Evolutionary conservation across 2,113 vertebrate genomes (phyloP), one percentile per base, ranked within the genome.

Genomic region (Gasterosteus nipponicus): DNA sequence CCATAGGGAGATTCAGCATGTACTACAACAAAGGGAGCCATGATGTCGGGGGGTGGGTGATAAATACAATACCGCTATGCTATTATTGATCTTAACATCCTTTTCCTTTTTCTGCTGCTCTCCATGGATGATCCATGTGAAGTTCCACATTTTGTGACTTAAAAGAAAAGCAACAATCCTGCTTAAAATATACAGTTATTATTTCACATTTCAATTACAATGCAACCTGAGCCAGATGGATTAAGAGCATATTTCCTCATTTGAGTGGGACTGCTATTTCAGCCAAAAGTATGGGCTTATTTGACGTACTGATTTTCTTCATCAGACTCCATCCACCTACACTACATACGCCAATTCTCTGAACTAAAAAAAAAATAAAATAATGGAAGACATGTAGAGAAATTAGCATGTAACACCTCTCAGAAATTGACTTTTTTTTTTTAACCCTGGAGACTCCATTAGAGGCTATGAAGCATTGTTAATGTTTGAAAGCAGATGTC

Each of bases 401-500:
- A 63, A 63, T 53, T 71, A 66, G 31, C 35, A 66, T 74, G 58
- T 71, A 58, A 60, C 58, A 54, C 54, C 74, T 71, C 47, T 51
- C 10, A 61, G 42, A 82, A 83, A 82, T 64, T 15, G 47, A 76
- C 72, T 69, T 75, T 62, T 91, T 89, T 7, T 38, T 35, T 26
- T 26, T 26, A 26, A 84, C 80, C 82, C 79, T 38, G 15, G 68
- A 73, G 84, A 80, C 66, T 69, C 74, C 61, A 87, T 91, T 82
- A 80, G 66, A 83, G 57, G 63, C 83, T 81, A 62, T 73, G 73
- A 77, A 84, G 84, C 81, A 77, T 83, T 86, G 70, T 74, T 86
- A 92, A 84, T 85, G 69, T 82, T 78, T 81, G 63, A 86, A 90
- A 91, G 84, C 86, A 90, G 86, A 87, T 90, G 90, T 86, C 80